These are phyloP conservation scores for Lasiurus borealis DNA, from an alignment of 2,113 vertebrate species.

Conservation along the genomic window DNA sequence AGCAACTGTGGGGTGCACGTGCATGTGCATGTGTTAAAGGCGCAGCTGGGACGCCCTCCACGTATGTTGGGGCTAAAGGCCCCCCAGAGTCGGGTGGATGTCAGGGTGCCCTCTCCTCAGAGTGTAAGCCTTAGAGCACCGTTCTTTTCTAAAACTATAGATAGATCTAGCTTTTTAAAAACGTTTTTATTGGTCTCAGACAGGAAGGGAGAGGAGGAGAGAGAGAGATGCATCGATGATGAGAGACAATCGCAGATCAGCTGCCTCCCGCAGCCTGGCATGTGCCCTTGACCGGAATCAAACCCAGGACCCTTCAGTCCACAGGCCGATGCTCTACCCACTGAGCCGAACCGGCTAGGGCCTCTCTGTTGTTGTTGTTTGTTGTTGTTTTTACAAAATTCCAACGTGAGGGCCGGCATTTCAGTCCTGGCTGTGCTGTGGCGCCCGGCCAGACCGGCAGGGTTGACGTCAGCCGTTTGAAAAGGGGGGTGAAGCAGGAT, in stretches of 20 bases:
- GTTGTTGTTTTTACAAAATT: background rate
- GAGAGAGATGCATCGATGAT: no score
- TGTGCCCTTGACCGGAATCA: no score
- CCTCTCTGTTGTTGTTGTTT: no score
- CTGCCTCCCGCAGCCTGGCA: no score
- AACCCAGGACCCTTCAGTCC: no score
- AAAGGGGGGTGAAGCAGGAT: background rate
- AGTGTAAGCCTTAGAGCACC: background rate
- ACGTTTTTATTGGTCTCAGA: no score
- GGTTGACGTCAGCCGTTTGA: background rate
- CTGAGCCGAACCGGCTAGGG: no score
- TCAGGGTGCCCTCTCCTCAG: background rate
- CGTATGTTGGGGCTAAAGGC: no score
- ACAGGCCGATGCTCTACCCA: no score
- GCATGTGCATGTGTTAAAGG: constrained; percentile 23
- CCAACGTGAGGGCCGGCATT: background rate
- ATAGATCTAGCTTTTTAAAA: no score
- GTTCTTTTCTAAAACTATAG: background rate
- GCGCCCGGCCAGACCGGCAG: background rate
- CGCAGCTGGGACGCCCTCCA: constrained; percentile 49
- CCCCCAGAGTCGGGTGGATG: background rate
- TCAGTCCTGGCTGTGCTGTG: background rate
- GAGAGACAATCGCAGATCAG: no score
- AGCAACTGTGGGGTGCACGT: background rate
- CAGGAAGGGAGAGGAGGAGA: no score